These are phyloP conservation scores for Tokudaia muenninki DNA, from an alignment of 2,797 vertebrate species.

Conservation along the genomic window DNA sequence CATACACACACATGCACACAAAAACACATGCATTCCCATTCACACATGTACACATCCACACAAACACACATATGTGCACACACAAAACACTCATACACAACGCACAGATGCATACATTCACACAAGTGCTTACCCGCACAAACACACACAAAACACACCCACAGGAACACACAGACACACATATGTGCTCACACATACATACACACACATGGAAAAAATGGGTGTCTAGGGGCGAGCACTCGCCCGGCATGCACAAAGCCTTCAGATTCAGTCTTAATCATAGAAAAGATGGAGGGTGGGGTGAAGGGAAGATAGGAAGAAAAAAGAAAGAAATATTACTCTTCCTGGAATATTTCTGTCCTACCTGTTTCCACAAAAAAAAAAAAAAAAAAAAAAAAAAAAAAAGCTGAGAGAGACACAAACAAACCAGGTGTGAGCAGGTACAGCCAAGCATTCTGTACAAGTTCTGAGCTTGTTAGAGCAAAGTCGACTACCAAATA, in stretches of 20 bases:
- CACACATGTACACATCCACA: not conserved
- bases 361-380: not conserved
- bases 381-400: not conserved
- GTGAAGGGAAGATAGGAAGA: not conserved
- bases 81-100: not conserved
- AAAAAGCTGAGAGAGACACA: not conserved
- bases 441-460: not conserved
- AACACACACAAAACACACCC: not conserved
- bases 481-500: constrained; percentile 38
- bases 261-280: not conserved
- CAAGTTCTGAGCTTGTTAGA: constrained; percentile 42
- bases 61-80: too few relatives aligned
- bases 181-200: not conserved
- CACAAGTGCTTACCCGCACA: too few relatives aligned
- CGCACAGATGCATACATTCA: not conserved
- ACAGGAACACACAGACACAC: too few relatives aligned
- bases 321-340: not conserved
- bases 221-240: not conserved
- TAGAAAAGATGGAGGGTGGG: not conserved
- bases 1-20: too few relatives aligned
- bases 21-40: not conserved
- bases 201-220: not conserved
- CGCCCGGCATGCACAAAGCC: not conserved
- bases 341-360: constrained; percentile 31
- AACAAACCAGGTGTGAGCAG: not conserved